A percentile compares a stretch with the other conserved stretches of the same genome.
phyloP scores from a whole-genome alignment of 1,140 invertebrate species.

The Nylanderia fulva region DNA sequence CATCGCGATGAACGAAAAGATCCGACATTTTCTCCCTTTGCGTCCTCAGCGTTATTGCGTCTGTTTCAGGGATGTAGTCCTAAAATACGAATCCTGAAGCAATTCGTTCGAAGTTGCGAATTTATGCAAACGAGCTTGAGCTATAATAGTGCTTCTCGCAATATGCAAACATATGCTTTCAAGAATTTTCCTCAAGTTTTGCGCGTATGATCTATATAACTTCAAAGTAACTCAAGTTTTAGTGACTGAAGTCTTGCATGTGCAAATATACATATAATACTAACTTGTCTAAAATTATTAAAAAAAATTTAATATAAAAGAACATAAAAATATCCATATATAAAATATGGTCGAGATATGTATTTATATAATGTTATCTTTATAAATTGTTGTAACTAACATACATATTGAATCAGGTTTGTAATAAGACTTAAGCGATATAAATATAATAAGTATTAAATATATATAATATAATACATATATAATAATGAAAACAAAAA shows the following conservation, averaged over 20 bases:
- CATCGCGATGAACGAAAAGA: constrained; percentile 5
- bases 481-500: neutral
- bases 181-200: constrained; percentile 12
- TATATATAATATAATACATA: too few species aligned
- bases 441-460: too few species aligned
- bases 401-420: too few species aligned
- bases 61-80: constrained; percentile 18
- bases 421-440: too few species aligned
- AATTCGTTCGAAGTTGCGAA: constrained; percentile 35
- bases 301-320: too few species aligned
- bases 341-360: too few species aligned
- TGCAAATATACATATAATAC: neutral
- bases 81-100: constrained; percentile 41
- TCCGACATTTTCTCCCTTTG: constrained; percentile 15
- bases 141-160: constrained; percentile 23
- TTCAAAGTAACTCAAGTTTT: neutral
- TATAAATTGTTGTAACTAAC: too few species aligned
- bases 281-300: neutral
- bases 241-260: neutral
- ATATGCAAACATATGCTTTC: constrained; percentile 48
- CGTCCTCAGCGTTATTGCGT: neutral
- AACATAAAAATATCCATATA: too few species aligned
- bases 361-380: too few species aligned
- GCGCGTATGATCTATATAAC: neutral
- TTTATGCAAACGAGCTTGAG: constrained; percentile 38